These are phyloP conservation scores for Merops nubicus DNA, from an alignment of 2,113 vertebrate species.

Conservation along the genomic window DNA sequence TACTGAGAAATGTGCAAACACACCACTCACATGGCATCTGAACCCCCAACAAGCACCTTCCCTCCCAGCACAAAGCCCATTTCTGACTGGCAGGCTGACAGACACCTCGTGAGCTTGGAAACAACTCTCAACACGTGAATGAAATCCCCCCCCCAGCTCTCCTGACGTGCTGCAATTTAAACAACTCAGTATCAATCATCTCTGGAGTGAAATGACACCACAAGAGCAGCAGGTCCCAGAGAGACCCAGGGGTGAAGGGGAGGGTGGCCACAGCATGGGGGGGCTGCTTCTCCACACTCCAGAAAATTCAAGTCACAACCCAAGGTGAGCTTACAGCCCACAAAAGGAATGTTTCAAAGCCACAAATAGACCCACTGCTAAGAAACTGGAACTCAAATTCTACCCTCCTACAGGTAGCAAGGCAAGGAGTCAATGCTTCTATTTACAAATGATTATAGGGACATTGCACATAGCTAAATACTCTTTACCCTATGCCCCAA, in stretches of 20 bases:
- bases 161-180: not conserved
- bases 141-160: not conserved
- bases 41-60: not conserved
- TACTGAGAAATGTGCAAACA: not conserved
- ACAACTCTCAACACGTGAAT: not conserved
- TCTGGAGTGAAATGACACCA: not conserved
- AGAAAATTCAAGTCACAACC: not conserved
- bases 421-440: not conserved
- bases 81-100: not conserved
- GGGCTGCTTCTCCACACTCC: not conserved
- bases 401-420: not conserved
- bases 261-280: not conserved
- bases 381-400: not conserved
- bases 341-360: not conserved
- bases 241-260: not conserved
- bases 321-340: not conserved
- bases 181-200: not conserved
- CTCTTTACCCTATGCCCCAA: not conserved
- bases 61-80: not conserved
- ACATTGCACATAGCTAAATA: not conserved
- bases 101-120: not conserved
- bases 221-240: not conserved
- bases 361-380: not conserved
- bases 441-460: not conserved
- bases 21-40: rapidly evolving